These are phyloP conservation scores for Atractosteus spatula DNA, from an alignment of 2,113 vertebrate species.

Conservation along the genomic window DNA sequence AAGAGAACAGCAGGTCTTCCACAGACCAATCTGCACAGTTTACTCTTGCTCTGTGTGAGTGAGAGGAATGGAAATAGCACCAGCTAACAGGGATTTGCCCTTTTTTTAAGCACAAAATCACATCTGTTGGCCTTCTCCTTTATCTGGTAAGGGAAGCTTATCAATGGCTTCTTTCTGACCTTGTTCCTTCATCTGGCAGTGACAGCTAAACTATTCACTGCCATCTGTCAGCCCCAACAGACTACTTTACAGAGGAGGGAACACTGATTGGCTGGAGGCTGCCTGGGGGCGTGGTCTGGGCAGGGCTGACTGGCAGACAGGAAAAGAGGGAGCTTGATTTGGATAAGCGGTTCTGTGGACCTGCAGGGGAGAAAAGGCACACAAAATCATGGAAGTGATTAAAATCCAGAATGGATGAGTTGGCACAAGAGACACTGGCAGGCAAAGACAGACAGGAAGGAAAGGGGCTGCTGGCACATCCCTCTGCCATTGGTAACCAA, in stretches of 20 bases:
- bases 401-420: conserved; percentile 36
- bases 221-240: conserved; percentile 33
- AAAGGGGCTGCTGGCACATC: neutral
- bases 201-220: conserved; percentile 31
- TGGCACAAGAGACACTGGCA: conserved; percentile 38
- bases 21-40: too few relatives aligned
- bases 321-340: conserved; percentile 12
- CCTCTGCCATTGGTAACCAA: neutral
- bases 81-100: neutral
- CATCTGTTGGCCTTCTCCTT: neutral
- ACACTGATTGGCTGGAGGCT: conserved; percentile 31
- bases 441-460: conserved; percentile 21
- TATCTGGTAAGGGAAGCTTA: conserved; percentile 10
- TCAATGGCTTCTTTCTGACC: conserved; percentile 20
- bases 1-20: too few relatives aligned
- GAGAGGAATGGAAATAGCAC: neutral
- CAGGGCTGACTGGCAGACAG: conserved; percentile 7
- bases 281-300: conserved; percentile 7
- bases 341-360: neutral
- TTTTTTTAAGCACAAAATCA: neutral
- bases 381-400: conserved; percentile 43
- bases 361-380: conserved; percentile 20
- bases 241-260: conserved; percentile 20
- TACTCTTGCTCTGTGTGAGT: too few relatives aligned
- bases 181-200: conserved; percentile 14